phyloP scores from a whole-genome alignment of 2,113 vertebrate genomes.

The Sceloporus tristichus region DNA sequence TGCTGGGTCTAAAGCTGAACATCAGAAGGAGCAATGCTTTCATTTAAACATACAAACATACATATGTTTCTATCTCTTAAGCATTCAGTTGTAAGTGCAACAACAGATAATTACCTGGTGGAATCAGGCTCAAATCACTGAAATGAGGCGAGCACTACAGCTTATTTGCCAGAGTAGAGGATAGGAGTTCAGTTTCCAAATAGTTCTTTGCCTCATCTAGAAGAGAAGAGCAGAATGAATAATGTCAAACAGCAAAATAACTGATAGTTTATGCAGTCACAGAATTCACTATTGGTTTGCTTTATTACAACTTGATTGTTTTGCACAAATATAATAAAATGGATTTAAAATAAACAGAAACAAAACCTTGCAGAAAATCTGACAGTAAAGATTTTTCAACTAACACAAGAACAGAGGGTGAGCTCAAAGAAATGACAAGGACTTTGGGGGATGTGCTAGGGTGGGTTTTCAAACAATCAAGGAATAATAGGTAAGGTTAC shows the following conservation, averaged over 20 bases:
- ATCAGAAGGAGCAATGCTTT: neutral
- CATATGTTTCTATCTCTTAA: neutral
- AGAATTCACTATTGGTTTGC: neutral
- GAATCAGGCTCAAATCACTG: neutral
- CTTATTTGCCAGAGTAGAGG: neutral
- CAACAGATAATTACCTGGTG: neutral
- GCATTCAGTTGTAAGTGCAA: neutral
- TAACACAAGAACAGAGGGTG: neutral
- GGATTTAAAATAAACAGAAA: no score
- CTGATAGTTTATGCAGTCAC: neutral
- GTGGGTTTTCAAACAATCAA: neutral
- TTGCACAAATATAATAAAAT: neutral
- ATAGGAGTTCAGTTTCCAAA: neutral
- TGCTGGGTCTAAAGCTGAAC: neutral
- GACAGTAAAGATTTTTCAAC: neutral
- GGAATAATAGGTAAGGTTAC: no score
- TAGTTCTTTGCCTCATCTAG: neutral
- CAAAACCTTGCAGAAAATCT: neutral
- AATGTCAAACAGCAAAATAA: slow-evolving; percentile 3
- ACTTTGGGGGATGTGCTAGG: neutral
- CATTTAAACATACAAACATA: neutral
- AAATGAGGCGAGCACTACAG: neutral
- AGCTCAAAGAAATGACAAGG: neutral
- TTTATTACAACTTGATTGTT: neutral
- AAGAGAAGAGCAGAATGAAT: neutral